Base-by-base conservation (phyloP, 1,140 invertebrate genomes). In the Ceratina australensis region DNA sequence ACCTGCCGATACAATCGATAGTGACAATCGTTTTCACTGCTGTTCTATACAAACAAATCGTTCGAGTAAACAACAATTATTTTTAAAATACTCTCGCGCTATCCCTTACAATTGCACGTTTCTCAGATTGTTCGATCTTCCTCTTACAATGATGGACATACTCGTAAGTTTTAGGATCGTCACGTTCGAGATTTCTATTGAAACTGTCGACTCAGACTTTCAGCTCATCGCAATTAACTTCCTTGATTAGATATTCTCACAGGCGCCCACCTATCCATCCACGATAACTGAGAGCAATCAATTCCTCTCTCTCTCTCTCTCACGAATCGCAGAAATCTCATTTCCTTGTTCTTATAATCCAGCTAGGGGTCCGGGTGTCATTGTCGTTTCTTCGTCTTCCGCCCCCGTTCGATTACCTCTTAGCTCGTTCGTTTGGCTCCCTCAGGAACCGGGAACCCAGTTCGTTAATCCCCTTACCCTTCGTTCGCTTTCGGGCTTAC, bases 361-460 rank as follows among this genome's bases (percentile, higher is more conserved):
- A 42, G 15, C 15, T 57, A 10, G 7, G 33, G 8, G 33, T 52
- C 50, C 59, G 22, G 28, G 15, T 16, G 15, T 75, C 65, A 82
- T 83, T 83, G 71, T 79, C 66, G 56, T 71, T 71, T 61, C 65
- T 22, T 82, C 67, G 71, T 72, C 76, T 59, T 54, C 76, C 59
- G 76, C 10, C 20, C 8, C 56, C 66, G 49, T 83, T 79, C 82
- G 60, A 83, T 83, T 74, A 75, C 28, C 24, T n/a, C 60, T 42
- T 42, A 42, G 33, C 33, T 42, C 33, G 33, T 42, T 42, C 33
- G 33, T 42, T 42, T 42, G 10, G 28, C 15, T 63, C n/a, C 28
- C 33, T 10, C 12, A 49, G 47, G 33, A 49, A 49, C 42, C 26
- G 20, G 33, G 33, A 10, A 42, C 33, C 33, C 33, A 50, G 42